These are phyloP conservation scores for Ceryle rudis DNA, from an alignment of 2,797 vertebrate species.

Conservation along the genomic window DNA sequence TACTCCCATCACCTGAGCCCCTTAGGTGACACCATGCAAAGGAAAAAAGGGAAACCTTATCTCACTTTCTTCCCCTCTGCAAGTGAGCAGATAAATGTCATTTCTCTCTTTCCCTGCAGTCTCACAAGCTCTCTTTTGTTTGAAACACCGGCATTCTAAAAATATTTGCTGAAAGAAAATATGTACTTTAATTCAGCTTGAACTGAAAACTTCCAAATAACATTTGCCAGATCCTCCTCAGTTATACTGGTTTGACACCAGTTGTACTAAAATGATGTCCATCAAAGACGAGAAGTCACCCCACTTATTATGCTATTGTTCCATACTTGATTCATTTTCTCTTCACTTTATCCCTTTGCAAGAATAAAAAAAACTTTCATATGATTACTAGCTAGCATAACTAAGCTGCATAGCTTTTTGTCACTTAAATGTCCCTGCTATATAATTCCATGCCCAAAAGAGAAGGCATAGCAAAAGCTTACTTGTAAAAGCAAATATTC, in stretches of 20 bases:
- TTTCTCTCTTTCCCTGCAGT: background rate
- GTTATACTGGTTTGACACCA: background rate
- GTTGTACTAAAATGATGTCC: background rate
- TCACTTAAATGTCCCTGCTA: background rate
- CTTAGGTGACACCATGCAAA: background rate
- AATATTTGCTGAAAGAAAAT: background rate
- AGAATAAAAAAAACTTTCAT: background rate
- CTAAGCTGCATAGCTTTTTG: background rate
- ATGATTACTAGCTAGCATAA: background rate
- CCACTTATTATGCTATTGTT: background rate
- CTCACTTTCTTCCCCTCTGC: background rate
- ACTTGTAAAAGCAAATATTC: conserved; percentile 3
- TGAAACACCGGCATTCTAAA: background rate
- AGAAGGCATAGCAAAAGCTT: background rate
- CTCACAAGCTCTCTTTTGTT: background rate
- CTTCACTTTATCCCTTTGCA: background rate
- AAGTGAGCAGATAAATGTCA: background rate
- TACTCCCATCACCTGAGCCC: background rate
- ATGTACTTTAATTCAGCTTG: background rate
- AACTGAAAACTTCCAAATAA: background rate
- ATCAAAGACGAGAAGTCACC: background rate
- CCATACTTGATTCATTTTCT: background rate
- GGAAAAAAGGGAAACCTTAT: background rate
- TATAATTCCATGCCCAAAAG: background rate
- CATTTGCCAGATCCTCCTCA: rapidly evolving